Percentiles rank a stretch among this genome's conserved stretches.
These are phyloP conservation scores for Gerris lacustris DNA, from an alignment of 2,888 invertebrate genomes.

Conservation along the genomic window DNA sequence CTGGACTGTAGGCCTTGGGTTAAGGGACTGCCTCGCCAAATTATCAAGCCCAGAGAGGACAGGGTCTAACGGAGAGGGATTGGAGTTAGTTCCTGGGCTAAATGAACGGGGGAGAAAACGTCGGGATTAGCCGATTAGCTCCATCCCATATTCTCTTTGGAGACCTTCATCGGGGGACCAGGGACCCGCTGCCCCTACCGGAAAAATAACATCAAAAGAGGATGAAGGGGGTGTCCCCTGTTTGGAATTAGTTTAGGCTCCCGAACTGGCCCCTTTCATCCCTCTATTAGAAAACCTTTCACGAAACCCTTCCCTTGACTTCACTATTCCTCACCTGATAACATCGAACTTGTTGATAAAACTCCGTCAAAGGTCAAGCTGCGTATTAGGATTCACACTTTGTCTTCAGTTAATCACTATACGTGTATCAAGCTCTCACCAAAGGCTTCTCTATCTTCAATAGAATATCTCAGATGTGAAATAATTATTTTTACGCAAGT, in stretches of 20 bases:
- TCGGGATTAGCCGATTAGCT: slow-evolving; percentile 1
- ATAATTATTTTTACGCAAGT: too few relatives aligned
- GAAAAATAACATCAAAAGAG: slow-evolving; percentile 1
- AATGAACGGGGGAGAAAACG: not conserved
- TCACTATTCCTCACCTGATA: too few relatives aligned
- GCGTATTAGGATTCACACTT: too few relatives aligned
- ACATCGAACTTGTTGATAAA: too few relatives aligned
- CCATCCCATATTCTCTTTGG: slow-evolving; percentile 5
- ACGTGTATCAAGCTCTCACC: too few relatives aligned
- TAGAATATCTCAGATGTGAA: too few relatives aligned
- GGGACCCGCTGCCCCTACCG: not conserved
- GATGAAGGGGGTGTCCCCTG: not conserved
- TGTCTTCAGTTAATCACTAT: too few relatives aligned
- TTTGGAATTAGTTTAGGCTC: not conserved
- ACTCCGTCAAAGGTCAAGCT: too few relatives aligned
- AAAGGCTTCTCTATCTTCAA: too few relatives aligned
- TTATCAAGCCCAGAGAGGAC: not conserved
- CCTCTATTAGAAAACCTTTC: too few relatives aligned
- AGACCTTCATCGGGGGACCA: not conserved
- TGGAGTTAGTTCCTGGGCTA: not conserved
- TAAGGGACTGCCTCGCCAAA: not conserved
- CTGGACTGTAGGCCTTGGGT: not conserved
- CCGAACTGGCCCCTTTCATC: too few relatives aligned
- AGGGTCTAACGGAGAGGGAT: not conserved
- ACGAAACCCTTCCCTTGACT: too few relatives aligned